Conservation (phyloP, 2,797 vertebrate species). For the Fistularia commersonii region DNA sequence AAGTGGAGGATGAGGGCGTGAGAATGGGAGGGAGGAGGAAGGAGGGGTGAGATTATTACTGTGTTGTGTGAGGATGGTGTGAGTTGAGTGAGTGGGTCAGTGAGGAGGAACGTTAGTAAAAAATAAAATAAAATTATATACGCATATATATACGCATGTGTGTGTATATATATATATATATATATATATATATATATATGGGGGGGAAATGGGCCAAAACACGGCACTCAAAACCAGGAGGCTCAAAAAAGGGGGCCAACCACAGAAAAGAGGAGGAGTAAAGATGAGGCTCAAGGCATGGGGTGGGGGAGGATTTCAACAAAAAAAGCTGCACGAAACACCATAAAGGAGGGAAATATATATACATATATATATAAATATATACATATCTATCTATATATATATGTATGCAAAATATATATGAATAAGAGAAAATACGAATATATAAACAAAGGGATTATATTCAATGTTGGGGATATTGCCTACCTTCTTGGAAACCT, state of each 20-base stretch:
- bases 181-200: no score
- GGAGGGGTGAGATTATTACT: constrained; percentile 46
- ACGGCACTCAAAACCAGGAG: constrained; percentile 63
- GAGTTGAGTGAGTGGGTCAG: constrained; percentile 58
- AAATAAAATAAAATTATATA: no score
- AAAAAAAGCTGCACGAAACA: constrained; percentile 70
- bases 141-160: no score
- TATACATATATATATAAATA: no score
- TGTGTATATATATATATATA: no score
- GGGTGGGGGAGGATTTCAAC: constrained; percentile 62
- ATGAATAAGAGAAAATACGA: constrained; percentile 58
- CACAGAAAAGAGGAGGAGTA: constrained; percentile 51
- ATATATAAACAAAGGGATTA: constrained; percentile 66
- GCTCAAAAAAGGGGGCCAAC: constrained; percentile 53
- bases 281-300: constrained; percentile 62
- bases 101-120: constrained; percentile 45
- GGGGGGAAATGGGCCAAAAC: constrained; percentile 63
- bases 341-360: constrained; percentile 59
- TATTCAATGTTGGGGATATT: constrained; percentile 74
- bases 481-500: constrained; percentile 98
- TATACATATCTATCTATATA: no score
- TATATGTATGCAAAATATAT: constrained; percentile 67
- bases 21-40: constrained; percentile 32
- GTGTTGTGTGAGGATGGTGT: constrained; percentile 54
- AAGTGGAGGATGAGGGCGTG: constrained; percentile 22